Conservation (phyloP, 2,797 vertebrate species). For the Salmo trutta region DNA sequence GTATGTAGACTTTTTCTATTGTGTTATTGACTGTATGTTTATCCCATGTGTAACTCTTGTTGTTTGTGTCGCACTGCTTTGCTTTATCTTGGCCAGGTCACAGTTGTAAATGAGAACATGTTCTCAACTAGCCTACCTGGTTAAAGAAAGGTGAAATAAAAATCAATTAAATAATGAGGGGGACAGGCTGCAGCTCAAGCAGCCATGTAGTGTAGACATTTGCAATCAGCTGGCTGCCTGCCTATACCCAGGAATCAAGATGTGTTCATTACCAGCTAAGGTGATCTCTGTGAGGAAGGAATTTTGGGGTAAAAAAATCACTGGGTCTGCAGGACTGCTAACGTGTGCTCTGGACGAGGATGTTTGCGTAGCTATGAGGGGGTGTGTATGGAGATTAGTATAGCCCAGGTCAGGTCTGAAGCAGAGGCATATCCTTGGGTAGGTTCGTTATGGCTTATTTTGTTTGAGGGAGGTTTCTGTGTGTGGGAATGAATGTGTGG, state of each 20-base stretch:
- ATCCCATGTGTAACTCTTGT: no score
- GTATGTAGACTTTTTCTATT: no score
- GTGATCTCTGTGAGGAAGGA: no score
- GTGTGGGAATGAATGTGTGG: neutral
- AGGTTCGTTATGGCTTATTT: neutral
- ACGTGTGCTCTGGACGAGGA: constrained; percentile 46
- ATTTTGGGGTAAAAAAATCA: no score
- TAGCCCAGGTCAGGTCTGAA: neutral
- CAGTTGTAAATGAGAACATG: no score
- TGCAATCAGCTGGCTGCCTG: neutral
- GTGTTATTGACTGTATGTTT: no score
- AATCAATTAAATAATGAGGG: neutral
- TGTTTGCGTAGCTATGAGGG: neutral
- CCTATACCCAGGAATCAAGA: neutral
- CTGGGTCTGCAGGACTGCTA: no score
- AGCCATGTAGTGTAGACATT: neutral
- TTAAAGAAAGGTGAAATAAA: no score
- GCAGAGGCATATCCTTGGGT: neutral
- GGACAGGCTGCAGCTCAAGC: neutral
- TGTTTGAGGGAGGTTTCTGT: neutral
- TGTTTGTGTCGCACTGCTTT: no score
- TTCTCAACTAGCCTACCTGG: no score
- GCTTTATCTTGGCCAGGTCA: no score
- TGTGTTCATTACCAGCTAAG: neutral
- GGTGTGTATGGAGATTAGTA: neutral